Percentiles rank a stretch among this genome's conserved stretches.
Evolutionary conservation across 1,140 invertebrate species (phyloP).

Genomic region (Thalassaphorura encarpata): DNA sequence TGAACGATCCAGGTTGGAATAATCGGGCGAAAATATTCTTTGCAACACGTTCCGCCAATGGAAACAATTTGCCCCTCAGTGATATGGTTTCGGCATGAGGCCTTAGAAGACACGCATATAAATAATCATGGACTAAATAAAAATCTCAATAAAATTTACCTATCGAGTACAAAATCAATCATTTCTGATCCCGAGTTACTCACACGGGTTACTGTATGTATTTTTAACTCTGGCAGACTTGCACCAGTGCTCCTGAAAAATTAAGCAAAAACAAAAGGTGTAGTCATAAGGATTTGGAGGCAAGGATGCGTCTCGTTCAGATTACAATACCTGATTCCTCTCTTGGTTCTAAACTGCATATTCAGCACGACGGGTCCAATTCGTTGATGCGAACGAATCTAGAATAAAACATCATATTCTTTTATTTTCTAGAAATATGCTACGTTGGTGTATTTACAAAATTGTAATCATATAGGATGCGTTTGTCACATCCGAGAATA

Average conservation of each 20-base stretch:
- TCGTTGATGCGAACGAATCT: conserved; percentile 31
- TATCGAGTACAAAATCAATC: conserved; percentile 32
- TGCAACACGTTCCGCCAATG: conserved; percentile 28
- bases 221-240: conserved; percentile 14
- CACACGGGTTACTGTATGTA: conserved; percentile 30
- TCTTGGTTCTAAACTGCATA: conserved; percentile 30
- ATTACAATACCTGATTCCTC: conserved; percentile 17
- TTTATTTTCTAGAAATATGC: neutral
- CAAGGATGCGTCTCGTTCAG: too few relatives aligned
- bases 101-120: conserved; percentile 18
- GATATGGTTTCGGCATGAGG: conserved; percentile 32
- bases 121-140: neutral
- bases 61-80: conserved; percentile 29
- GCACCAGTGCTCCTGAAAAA: conserved; percentile 23
- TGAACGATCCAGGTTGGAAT: conserved; percentile 26
- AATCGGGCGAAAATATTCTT: conserved; percentile 30
- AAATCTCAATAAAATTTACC: conserved; percentile 10
- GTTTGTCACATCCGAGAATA: too few relatives aligned
- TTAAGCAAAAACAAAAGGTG: too few relatives aligned
- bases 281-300: too few relatives aligned
- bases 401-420: neutral
- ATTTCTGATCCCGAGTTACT: conserved; percentile 30
- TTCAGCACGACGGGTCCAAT: conserved; percentile 23
- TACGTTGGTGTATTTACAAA: neutral
- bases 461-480: neutral